Evolutionary conservation across 2,888 invertebrate genomes (phyloP), one percentile per base, ranked within the genome.

Genomic region (Stegophylla sp.): DNA sequence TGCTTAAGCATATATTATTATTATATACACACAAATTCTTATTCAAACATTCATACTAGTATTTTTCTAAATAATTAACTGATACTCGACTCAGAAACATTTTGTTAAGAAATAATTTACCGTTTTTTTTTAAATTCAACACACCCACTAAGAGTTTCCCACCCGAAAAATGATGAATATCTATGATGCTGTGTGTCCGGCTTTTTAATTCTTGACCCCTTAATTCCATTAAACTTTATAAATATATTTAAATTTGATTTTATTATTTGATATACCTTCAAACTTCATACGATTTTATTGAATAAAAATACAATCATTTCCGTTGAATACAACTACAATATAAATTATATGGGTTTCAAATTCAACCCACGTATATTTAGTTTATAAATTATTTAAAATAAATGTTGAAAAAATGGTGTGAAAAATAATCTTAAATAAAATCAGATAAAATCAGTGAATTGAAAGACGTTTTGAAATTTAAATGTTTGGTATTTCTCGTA

Each of bases 371-470:
- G 41, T 23, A n/a, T n/a, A n/a, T 53, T 41, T 53, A 41, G 17
- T 34, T 64, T 23, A 43, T 64, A 34, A 75, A 53, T 53, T 64
- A 64, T 41, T 23, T 75, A 12, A 48, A 61, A 74, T 10, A 48
- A 74, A 74, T 48, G 20, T 63, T 74, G 23, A 28, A 34, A 61
- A 45, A 73, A 51, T 23, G 64, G 64, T 64, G 64, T 64, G 75
- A 64, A 75, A 64, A 75, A 64, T 75, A 59, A 61, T 61, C n/a
- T 73, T 45, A 20, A 61, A 61, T 45, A 74, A n/a, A n/a, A 64
- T 75, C 75, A 64, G 75, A 75, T 75, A 43, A 64, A 64, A 53
- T 53, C 75, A 43, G 74, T 72, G 41, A 34, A 72, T 45, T 73
- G 7, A 9, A 64, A 53, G 12, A 51, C 3, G 64, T 75, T 72